These are phyloP conservation scores for Brachionus sp. DNA, from an alignment of 1,140 invertebrate species.

Conservation along the genomic window DNA sequence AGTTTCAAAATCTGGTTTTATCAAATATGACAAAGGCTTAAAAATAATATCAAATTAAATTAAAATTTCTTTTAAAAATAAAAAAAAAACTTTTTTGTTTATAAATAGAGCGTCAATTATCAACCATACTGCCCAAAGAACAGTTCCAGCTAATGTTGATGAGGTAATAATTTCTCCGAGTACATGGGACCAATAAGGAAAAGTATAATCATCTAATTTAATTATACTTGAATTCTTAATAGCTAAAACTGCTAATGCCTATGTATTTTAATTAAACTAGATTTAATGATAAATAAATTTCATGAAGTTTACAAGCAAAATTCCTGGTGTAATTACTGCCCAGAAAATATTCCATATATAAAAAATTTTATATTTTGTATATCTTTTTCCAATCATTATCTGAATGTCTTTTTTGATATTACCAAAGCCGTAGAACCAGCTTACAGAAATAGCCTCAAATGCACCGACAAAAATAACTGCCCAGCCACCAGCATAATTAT, in stretches of 20 bases:
- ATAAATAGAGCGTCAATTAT: conserved; percentile 18
- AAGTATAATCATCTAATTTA: neutral
- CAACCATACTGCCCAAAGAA: conserved; percentile 1
- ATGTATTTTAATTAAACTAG: neutral
- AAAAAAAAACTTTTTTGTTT: neutral
- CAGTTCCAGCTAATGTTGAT: conserved; percentile 1
- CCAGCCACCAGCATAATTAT: conserved; percentile 69
- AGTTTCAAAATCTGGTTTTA: conserved; percentile 1
- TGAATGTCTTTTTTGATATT: conserved; percentile 13
- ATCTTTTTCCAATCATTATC: conserved; percentile 10
- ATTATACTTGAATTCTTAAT: neutral
- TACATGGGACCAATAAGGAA: conserved; percentile 36
- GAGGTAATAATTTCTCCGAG: conserved; percentile 9
- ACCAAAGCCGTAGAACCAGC: conserved; percentile 69
- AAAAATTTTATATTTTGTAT: conserved; percentile 27
- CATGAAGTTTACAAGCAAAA: conserved; percentile 20
- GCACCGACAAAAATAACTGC: conserved; percentile 72
- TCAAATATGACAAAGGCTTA: neutral
- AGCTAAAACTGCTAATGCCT: neutral
- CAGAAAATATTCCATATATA: conserved; percentile 35
- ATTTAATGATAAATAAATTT: neutral
- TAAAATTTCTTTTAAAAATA: neutral
- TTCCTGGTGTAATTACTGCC: conserved; percentile 22
- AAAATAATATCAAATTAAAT: neutral
- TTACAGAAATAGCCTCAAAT: conserved; percentile 70